Base-by-base conservation (phyloP, 1,140 invertebrate genomes). In the Onthophagus taurus region DNA sequence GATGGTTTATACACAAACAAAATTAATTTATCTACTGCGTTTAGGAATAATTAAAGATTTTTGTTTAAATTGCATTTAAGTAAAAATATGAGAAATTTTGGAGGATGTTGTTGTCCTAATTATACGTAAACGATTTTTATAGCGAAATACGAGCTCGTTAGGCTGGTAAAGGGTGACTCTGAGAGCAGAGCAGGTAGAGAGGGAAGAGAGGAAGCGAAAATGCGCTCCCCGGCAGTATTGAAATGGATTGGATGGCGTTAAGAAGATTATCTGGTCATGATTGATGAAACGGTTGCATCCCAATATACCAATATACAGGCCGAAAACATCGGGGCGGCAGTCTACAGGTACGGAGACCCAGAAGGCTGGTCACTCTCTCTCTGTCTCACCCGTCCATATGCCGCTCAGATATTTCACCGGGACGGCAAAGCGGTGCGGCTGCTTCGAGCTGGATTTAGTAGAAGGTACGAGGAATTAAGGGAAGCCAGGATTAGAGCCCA, bases 181-280 rank as follows among this genome's bases (percentile, higher is more conserved):
- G n/a, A n/a, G n/a, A n/a, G n/a, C n/a, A n/a, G n/a, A n/a, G n/a
- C n/a, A n/a, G n/a, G n/a, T n/a, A n/a, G n/a, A n/a, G n/a, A n/a
- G n/a, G n/a, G n/a, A n/a, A n/a, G n/a, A n/a, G n/a, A n/a, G n/a
- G n/a, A n/a, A n/a, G n/a, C n/a, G n/a, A n/a, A n/a, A n/a, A n/a
- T n/a, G n/a, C 44, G 38, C 51, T 37, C 42, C 34, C 36, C 50
- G 49, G 49, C 44, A 46, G 54, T 54, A 54, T 55, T 55, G 54
- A 65, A 67, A 65, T 67, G 69, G 68, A 67, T 65, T 57, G 54
- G 49, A 54, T 63, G 64, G 70, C 69, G 67, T 68, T 67, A 70
- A 72, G 64, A 64, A 73, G 72, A 74, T 74, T 72, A 74, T 75
- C 73, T 74, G 57, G 57, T 66, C 65, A 71, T 75, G 73, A 75